phyloP scores from a whole-genome alignment of 2,797 vertebrate genomes.

The Agapornis canus region DNA sequence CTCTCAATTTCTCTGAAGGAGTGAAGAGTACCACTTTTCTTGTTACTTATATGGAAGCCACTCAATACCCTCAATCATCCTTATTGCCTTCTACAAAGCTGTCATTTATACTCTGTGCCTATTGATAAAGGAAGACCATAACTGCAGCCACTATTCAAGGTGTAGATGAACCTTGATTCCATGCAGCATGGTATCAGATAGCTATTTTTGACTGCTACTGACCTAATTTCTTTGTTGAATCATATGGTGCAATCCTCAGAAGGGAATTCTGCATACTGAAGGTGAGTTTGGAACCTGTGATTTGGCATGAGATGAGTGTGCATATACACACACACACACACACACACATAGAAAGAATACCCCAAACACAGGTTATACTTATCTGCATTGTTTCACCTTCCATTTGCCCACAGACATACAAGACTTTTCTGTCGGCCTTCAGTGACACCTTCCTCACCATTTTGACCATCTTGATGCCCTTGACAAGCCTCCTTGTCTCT shows the following conservation, averaged over 20 bases:
- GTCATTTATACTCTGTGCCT: neutral
- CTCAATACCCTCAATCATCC: neutral
- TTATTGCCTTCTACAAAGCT: neutral
- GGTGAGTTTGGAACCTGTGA: neutral
- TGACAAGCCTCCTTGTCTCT: neutral
- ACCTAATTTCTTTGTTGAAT: neutral
- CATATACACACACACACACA: rapidly evolving
- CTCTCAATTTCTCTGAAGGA: neutral
- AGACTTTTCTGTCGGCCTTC: neutral
- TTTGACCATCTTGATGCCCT: rapidly evolving
- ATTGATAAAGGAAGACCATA: neutral
- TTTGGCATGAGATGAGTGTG: neutral
- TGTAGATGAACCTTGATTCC: neutral
- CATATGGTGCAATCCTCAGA: neutral
- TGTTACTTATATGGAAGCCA: neutral
- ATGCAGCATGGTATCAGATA: neutral
- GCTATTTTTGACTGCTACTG: neutral
- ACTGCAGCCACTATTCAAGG: neutral
- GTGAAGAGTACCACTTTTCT: neutral
- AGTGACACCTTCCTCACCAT: neutral
- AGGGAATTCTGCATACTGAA: neutral
- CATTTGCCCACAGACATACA: neutral
- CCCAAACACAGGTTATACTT: neutral
- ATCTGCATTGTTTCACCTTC: neutral
- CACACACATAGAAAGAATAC: neutral